Evolutionary conservation across 2,113 vertebrate genomes (phyloP).

Genomic region (Damaliscus lunatus): DNA sequence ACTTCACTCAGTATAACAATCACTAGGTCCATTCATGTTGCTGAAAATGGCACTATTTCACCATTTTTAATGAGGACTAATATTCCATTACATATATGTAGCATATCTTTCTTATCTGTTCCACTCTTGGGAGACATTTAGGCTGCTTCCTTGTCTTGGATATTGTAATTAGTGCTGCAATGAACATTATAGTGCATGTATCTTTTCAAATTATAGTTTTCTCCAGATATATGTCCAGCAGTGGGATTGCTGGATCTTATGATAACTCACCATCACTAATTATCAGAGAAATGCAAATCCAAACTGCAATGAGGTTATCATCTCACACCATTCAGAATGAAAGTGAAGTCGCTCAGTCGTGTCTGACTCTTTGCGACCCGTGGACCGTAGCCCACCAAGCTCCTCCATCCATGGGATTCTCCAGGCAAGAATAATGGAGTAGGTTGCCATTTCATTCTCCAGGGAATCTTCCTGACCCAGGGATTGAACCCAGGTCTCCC

Average conservation of each 20-base stretch:
- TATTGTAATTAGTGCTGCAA: neutral
- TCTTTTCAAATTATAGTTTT: neutral
- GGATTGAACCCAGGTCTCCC: too few relatives aligned
- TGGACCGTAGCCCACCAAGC: too few relatives aligned
- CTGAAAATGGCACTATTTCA: neutral
- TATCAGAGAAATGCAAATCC: neutral
- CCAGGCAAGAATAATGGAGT: too few relatives aligned
- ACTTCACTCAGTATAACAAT: neutral
- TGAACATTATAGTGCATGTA: neutral
- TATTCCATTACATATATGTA: neutral
- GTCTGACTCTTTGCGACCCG: too few relatives aligned
- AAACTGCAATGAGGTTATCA: neutral
- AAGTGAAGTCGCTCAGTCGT: too few relatives aligned
- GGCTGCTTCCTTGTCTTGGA: neutral
- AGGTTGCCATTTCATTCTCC: too few relatives aligned
- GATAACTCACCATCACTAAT: neutral
- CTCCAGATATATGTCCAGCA: neutral
- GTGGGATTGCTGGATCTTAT: neutral
- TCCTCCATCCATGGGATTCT: too few relatives aligned
- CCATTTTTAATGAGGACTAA: neutral
- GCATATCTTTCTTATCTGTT: neutral
- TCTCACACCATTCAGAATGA: neutral
- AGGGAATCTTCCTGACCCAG: too few relatives aligned
- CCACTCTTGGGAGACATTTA: neutral
- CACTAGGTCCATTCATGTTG: neutral